A percentile compares a stretch with the other conserved stretches of the same genome.
phyloP scores from a whole-genome alignment of 2,888 invertebrate genomes.

The Andrena marginata region DNA sequence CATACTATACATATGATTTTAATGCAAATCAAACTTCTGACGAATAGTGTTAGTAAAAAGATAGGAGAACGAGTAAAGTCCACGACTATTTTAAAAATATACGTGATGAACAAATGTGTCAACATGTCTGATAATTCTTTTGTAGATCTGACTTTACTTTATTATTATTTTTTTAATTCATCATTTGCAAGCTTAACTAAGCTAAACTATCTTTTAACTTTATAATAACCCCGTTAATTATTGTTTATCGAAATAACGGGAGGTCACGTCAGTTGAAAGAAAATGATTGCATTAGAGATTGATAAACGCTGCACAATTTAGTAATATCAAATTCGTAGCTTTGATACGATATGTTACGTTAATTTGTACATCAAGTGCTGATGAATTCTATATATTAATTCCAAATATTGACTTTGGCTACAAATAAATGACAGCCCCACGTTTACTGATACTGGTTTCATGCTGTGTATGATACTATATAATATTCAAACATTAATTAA shows the following conservation, averaged over 20 bases:
- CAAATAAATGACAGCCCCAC: neutral
- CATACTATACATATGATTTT: too few species aligned
- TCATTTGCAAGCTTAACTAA: too few species aligned
- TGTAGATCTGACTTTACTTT: too few species aligned
- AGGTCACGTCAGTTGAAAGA: too few species aligned
- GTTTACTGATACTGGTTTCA: neutral
- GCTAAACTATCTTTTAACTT: neutral
- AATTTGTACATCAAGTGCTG: neutral
- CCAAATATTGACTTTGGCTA: constrained; percentile 19
- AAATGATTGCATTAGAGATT: neutral
- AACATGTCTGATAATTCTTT: too few species aligned
- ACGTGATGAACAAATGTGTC: too few species aligned
- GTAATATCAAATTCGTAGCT: neutral
- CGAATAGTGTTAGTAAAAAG: too few species aligned
- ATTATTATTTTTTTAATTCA: too few species aligned
- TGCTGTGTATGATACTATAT: neutral
- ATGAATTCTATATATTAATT: constrained; percentile 19
- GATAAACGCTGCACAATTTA: neutral
- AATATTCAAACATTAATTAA: neutral
- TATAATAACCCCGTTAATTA: neutral
- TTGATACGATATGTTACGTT: neutral
- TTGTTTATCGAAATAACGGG: neutral
- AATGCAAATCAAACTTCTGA: too few species aligned
- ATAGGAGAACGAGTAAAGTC: too few species aligned
- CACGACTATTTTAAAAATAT: too few species aligned